Conservation (phyloP, 92 coral and sea anemone species). For the Bergia sp. region DNA sequence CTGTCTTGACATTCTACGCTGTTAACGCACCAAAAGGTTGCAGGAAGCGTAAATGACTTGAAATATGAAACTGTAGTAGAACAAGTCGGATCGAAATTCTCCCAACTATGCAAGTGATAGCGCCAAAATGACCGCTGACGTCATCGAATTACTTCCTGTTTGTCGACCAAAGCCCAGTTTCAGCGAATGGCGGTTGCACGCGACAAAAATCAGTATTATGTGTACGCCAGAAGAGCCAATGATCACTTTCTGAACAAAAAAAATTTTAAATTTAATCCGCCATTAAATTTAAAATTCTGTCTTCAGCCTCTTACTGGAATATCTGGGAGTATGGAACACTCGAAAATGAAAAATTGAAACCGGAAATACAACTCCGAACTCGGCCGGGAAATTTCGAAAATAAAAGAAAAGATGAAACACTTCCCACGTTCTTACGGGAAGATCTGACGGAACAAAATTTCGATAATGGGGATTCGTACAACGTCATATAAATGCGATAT, state of each 20-base stretch:
- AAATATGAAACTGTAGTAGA: neutral
- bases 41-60: neutral
- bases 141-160: slow-evolving; percentile 45
- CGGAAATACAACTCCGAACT: neutral
- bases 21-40: neutral
- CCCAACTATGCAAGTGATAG: slow-evolving; percentile 24
- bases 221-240: too few relatives aligned
- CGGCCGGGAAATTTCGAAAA: neutral
- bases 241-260: neutral
- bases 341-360: neutral
- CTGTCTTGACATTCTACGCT: neutral
- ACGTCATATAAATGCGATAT: too few relatives aligned
- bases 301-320: neutral
- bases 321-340: neutral
- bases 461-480: neutral
- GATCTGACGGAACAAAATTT: too few relatives aligned
- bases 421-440: neutral
- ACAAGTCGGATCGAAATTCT: slow-evolving; percentile 9
- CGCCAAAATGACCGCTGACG: slow-evolving; percentile 41
- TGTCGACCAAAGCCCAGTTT: slow-evolving; percentile 25
- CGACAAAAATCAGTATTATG: neutral
- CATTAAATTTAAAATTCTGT: slow-evolving; percentile 7
- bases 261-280: neutral
- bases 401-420: too few relatives aligned
- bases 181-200: slow-evolving; percentile 20